Conservation (phyloP, 2,113 vertebrate genomes). For the Tretioscincus oriximinensis region DNA sequence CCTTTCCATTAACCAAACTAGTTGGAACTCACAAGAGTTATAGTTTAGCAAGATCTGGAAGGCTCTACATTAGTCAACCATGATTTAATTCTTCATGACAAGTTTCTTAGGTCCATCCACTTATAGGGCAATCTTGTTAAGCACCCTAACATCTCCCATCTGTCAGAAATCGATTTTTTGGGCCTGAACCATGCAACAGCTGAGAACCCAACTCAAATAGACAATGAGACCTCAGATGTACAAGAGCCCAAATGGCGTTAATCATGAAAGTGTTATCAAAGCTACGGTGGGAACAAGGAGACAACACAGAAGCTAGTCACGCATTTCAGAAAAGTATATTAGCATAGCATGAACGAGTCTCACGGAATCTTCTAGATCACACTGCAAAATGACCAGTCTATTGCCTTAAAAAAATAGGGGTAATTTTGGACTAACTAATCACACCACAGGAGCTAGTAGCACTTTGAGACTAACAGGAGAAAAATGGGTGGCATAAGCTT, state of each 20-base stretch:
- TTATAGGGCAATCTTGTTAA: not conserved
- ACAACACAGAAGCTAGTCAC: not conserved
- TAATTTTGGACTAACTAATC: not conserved
- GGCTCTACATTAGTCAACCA: not conserved
- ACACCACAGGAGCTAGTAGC: too few species aligned
- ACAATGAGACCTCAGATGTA: not conserved
- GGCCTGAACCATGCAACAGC: constrained; percentile 1
- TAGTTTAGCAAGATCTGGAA: too few species aligned
- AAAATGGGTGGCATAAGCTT: too few species aligned
- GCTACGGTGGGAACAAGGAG: not conserved
- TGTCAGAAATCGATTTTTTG: constrained; percentile 1
- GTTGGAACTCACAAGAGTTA: too few species aligned
- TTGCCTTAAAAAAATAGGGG: not conserved
- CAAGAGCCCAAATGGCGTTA: not conserved
- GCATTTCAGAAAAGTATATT: not conserved
- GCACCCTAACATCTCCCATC: not conserved
- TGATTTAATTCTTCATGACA: not conserved
- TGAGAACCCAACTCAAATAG: constrained; percentile 5
- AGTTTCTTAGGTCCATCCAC: not conserved
- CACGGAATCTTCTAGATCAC: not conserved
- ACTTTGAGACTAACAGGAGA: too few species aligned
- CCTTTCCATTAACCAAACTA: too few species aligned
- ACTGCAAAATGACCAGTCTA: not conserved
- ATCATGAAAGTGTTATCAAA: not conserved
- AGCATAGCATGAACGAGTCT: not conserved